phyloP scores from a whole-genome alignment of 1,140 invertebrate genomes.

The Lepidurus couesii region DNA sequence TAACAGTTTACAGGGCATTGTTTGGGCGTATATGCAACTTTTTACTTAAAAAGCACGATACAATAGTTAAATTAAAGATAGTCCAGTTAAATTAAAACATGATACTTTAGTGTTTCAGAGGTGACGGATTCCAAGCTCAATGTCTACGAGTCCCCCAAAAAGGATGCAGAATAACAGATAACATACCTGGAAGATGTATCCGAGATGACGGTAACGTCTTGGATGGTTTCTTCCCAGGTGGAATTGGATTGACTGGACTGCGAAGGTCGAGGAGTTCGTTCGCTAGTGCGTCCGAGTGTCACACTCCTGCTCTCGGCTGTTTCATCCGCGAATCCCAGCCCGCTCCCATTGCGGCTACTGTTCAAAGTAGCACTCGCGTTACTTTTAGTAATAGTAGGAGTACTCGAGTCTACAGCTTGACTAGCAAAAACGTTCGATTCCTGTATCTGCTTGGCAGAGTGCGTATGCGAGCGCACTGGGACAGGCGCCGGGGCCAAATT shows the following conservation, averaged over 20 bases:
- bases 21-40: too few relatives aligned
- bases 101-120: too few relatives aligned
- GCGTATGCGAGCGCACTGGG: background rate
- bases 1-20: too few relatives aligned
- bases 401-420: constrained; percentile 9
- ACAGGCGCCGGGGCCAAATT: background rate
- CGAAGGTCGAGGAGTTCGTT: constrained; percentile 11
- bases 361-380: background rate
- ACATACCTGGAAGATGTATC: constrained; percentile 31
- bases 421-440: constrained; percentile 6
- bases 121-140: too few relatives aligned
- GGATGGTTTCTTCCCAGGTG: constrained; percentile 34
- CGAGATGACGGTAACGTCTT: constrained; percentile 31
- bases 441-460: background rate
- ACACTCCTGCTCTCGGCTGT: background rate
- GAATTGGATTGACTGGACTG: constrained; percentile 20
- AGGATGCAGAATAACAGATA: background rate
- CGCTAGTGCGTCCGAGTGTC: background rate
- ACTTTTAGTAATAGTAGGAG: constrained; percentile 2
- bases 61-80: too few relatives aligned
- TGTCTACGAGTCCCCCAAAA: background rate
- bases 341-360: background rate
- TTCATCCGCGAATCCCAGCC: background rate
- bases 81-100: too few relatives aligned
- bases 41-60: too few relatives aligned